Evolutionary conservation across 2,113 vertebrate genomes (phyloP).

Genomic region (Serinus canaria): DNA sequence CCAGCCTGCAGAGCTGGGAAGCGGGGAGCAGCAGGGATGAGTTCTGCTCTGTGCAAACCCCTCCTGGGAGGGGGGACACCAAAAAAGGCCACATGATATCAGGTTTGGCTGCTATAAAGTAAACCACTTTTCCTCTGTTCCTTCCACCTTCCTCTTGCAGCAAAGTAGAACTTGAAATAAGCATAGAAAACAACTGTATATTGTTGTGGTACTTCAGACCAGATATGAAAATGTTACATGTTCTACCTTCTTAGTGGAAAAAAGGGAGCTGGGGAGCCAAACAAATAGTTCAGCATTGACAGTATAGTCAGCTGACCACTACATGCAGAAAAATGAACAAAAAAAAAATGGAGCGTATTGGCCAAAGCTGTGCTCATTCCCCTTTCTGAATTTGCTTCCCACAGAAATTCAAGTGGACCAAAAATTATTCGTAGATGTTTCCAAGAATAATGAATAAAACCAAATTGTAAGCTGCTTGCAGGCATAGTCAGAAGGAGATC

Average conservation of each 20-base stretch:
- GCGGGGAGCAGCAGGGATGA: background rate
- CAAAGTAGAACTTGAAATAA: background rate
- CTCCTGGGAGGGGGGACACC: background rate
- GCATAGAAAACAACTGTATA: background rate
- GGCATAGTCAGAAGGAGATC: constrained; percentile 19
- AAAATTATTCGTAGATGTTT: constrained; percentile 30
- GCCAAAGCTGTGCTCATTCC: background rate
- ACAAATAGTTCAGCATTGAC: background rate
- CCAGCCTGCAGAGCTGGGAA: background rate
- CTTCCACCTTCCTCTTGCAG: background rate
- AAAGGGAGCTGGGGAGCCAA: background rate
- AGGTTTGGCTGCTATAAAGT: background rate
- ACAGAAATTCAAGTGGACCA: constrained; percentile 16
- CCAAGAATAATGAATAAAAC: constrained; percentile 47
- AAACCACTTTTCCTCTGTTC: background rate
- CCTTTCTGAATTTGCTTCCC: constrained; percentile 1
- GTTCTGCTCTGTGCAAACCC: background rate
- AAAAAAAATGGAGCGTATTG: background rate
- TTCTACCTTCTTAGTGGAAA: background rate
- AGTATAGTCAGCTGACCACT: background rate
- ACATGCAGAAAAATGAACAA: background rate
- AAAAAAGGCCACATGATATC: background rate
- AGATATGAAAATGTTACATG: background rate
- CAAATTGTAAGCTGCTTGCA: constrained; percentile 37
- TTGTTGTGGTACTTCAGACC: background rate